phyloP scores from a whole-genome alignment of 2,888 invertebrate genomes.

The Melieria crassipennis region DNA sequence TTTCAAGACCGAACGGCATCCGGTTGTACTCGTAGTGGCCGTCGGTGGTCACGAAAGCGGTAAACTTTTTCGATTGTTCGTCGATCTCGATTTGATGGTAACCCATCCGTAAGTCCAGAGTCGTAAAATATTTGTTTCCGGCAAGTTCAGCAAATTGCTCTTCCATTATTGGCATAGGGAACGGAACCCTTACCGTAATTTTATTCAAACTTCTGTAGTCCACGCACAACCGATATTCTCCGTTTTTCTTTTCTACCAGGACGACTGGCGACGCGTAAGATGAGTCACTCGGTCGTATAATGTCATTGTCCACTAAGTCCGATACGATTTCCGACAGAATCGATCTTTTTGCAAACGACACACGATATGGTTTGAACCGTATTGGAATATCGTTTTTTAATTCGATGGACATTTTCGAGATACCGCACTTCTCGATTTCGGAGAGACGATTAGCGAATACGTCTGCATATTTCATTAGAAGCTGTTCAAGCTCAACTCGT shows the following conservation, averaged over 20 bases:
- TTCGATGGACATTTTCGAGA: background rate
- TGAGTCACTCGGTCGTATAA: conserved; percentile 29
- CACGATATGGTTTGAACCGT: conserved; percentile 11
- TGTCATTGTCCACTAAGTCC: conserved; percentile 12
- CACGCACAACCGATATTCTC: conserved; percentile 37
- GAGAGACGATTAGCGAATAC: background rate
- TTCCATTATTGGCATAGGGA: conserved; percentile 36
- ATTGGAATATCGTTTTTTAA: background rate
- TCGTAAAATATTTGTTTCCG: conserved; percentile 33
- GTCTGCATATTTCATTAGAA: background rate
- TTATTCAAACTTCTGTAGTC: conserved; percentile 31
- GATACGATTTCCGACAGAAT: conserved; percentile 21
- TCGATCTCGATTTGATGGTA: conserved; percentile 38
- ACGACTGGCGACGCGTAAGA: conserved; percentile 36
- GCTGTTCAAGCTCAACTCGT: background rate
- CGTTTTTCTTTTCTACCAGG: conserved; percentile 35
- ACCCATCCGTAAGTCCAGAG: conserved; percentile 35
- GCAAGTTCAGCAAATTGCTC: conserved; percentile 32
- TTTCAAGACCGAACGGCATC: conserved; percentile 30
- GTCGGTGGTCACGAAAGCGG: conserved; percentile 34
- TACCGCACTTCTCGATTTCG: background rate
- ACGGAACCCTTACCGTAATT: conserved; percentile 26
- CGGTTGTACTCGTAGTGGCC: conserved; percentile 33
- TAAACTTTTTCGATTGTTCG: conserved; percentile 26
- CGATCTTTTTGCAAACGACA: conserved; percentile 17